phyloP scores from a whole-genome alignment of 2,113 vertebrate species.

The Gambusia holbrooki region DNA sequence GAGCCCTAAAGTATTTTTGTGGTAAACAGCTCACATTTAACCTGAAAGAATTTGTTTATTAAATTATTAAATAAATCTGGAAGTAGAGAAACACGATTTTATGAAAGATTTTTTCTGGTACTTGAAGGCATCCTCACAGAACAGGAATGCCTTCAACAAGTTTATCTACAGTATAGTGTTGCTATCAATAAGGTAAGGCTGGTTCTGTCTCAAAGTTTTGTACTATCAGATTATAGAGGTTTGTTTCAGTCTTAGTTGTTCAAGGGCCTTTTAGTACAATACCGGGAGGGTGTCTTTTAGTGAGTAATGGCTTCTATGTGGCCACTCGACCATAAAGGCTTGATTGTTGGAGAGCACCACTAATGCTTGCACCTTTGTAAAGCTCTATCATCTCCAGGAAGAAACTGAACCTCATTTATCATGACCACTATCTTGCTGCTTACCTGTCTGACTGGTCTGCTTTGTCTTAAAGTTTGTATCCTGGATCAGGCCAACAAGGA shows the following conservation, averaged over 20 bases:
- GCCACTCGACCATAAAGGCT: slow-evolving; percentile 3
- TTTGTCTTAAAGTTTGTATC: background rate
- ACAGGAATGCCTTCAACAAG: background rate
- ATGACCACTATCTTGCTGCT: background rate
- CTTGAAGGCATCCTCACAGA: background rate
- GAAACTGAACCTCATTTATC: slow-evolving; percentile 11
- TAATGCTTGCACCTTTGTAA: background rate
- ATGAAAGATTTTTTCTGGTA: background rate
- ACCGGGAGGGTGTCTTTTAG: slow-evolving; percentile 1
- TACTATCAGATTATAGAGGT: background rate
- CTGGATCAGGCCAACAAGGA: background rate
- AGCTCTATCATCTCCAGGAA: slow-evolving; percentile 2
- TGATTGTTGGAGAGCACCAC: slow-evolving; percentile 1
- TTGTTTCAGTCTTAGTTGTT: slow-evolving; percentile 1
- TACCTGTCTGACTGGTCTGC: background rate
- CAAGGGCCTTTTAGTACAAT: slow-evolving; percentile 1
- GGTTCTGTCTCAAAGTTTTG: background rate
- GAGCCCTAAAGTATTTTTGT: background rate
- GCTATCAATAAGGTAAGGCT: background rate
- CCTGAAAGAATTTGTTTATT: background rate
- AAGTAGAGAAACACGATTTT: background rate
- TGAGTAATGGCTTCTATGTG: slow-evolving; percentile 8
- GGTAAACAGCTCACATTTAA: background rate
- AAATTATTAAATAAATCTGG: background rate
- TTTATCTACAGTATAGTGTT: background rate